Evolutionary conservation across 2,888 invertebrate species (phyloP), one percentile per base, ranked within the genome.

Genomic region (Digitonthophagus gazella): DNA sequence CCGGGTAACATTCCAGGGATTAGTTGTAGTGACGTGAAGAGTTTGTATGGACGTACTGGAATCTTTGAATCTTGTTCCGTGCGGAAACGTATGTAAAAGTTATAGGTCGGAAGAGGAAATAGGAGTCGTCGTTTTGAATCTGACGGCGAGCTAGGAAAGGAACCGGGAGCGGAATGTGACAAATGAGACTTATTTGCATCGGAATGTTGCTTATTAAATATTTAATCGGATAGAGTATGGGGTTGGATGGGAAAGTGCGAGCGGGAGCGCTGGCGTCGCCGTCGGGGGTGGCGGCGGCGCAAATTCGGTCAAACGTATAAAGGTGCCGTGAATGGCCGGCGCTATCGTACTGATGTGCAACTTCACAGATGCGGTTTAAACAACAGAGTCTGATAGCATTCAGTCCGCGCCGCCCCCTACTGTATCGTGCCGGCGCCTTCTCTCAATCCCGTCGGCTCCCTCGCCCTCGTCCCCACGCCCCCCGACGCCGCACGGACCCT

Each of bases 161-260:
- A 8, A 44, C 28, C 28, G 61, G 19, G 61, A 4, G 18, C 77
- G 74, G 77, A 78, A 80, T 78, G 80, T 79, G 79, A 79, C 80
- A 78, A 79, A 78, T 78, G 78, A 76, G 77, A 77, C 79, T 79
- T 80, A 81, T 81, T 81, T 80, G 77, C 81, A 81, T 80, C 78
- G 81, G 81, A 81, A 81, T 80, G 77, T 75, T 75, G 78, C 79
- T 80, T 81, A 81, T 81, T 81, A 81, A 81, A 81, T 81, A 81
- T 80, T 80, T 81, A 79, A 76, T 73, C 75, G 73, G 73, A 74
- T 74, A 75, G 70, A 72, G 64, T 67, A 56, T 66, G 19, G 54
- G 56, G 20, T 28, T 14, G 22, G 22, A 15, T 22, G 4, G 11
- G 14, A 14, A 61, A 58, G 5, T 11, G 58, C 22, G 28, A 19